These are phyloP conservation scores for Lepilemur septentrionalis DNA, from an alignment of 2,797 vertebrate species.

Conservation along the genomic window DNA sequence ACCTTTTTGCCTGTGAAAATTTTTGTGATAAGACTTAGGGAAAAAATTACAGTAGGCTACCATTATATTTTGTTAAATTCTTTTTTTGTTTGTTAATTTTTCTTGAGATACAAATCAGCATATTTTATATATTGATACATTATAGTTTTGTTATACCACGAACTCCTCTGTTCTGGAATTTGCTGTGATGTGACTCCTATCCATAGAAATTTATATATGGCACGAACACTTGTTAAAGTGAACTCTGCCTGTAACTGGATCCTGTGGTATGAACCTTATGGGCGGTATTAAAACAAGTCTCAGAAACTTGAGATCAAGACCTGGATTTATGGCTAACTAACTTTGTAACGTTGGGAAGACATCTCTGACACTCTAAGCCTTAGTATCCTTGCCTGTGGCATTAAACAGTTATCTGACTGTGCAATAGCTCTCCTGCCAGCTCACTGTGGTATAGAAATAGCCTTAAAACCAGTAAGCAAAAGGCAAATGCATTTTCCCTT, in stretches of 20 bases:
- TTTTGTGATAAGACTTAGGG: conserved; percentile 6
- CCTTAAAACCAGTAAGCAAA: neutral
- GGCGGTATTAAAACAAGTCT: neutral
- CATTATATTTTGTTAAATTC: neutral
- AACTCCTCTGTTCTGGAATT: neutral
- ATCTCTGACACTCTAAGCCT: neutral
- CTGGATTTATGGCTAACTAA: neutral
- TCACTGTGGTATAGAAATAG: neutral
- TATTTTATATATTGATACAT: neutral
- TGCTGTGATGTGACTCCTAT: neutral
- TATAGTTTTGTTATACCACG: neutral
- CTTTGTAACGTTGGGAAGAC: neutral
- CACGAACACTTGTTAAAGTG: neutral
- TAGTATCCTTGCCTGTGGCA: neutral
- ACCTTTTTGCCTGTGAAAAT: neutral
- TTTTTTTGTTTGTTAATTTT: neutral
- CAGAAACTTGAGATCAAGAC: neutral
- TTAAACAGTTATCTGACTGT: neutral
- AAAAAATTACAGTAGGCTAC: neutral
- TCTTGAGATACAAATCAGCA: neutral
- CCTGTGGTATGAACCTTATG: neutral
- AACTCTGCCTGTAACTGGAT: neutral
- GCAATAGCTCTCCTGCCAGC: neutral
- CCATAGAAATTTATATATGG: neutral
- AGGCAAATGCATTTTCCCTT: neutral